Conservation (phyloP, 2,888 invertebrate genomes). For the Harpalus rubripes region DNA sequence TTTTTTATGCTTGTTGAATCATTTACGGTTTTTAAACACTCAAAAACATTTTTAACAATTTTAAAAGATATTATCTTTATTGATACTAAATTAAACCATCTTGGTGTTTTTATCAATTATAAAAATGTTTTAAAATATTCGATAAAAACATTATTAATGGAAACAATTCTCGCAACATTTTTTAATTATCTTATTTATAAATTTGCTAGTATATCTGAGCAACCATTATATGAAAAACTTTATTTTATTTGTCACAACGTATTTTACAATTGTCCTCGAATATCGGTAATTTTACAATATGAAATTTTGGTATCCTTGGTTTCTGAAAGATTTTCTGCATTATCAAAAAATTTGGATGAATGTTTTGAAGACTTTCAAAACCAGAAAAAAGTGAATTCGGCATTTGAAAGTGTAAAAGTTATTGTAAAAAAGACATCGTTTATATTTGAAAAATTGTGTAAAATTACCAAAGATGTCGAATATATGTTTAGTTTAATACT, state of each 20-base stretch:
- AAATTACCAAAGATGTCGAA: not conserved
- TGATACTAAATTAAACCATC: not conserved
- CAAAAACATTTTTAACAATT: not conserved
- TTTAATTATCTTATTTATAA: not conserved
- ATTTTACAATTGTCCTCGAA: not conserved
- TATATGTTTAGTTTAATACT: not conserved
- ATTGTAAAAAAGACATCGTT: not conserved
- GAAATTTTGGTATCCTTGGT: not conserved
- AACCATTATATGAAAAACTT: not conserved
- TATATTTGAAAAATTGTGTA: not conserved
- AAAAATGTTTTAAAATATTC: conserved; percentile 9
- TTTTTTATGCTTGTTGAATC: not conserved
- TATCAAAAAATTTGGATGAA: not conserved
- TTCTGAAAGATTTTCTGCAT: not conserved
- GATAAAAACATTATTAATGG: not conserved
- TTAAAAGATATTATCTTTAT: not conserved
- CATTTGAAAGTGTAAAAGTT: not conserved
- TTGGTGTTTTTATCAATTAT: conserved; percentile 21
- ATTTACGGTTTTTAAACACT: not conserved
- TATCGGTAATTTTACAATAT: not conserved
- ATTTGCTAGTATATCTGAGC: not conserved
- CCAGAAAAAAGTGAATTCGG: not conserved
- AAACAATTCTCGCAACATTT: not conserved
- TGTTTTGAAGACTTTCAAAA: not conserved
- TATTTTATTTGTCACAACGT: not conserved